A percentile compares a stretch with the other conserved stretches of the same genome.
phyloP scores from a whole-genome alignment of 2,888 invertebrate species.

The Tillus elongatus region DNA sequence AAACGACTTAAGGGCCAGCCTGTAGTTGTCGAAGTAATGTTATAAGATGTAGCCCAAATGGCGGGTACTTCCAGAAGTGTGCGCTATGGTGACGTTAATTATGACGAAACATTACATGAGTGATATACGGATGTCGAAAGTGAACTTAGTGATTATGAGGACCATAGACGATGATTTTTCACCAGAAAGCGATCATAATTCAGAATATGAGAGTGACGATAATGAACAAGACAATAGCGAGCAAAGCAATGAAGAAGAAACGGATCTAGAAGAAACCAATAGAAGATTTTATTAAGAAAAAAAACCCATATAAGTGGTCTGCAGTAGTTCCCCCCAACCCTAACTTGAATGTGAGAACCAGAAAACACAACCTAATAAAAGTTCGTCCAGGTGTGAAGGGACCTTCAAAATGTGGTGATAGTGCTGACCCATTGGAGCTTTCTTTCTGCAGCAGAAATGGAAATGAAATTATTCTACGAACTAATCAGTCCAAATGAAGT shows the following conservation, averaged over 20 bases:
- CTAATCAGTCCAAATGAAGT: no score
- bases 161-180: slow-evolving; percentile 2
- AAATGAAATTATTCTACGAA: no score
- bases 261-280: slow-evolving; percentile 1
- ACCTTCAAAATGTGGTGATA: no score
- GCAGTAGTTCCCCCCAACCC: neutral
- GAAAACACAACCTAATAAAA: no score
- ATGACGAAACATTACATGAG: neutral
- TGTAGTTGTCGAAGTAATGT: no score
- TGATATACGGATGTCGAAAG: slow-evolving; percentile 1
- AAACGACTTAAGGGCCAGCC: no score
- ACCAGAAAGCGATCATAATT: neutral
- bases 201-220: slow-evolving; percentile 2
- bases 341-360: neutral
- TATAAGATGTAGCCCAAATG: no score
- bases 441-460: no score
- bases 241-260: slow-evolving; percentile 3
- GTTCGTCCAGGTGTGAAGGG: no score
- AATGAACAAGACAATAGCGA: slow-evolving; percentile 4
- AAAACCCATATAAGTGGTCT: slow-evolving; percentile 3
- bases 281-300: no score
- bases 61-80: slow-evolving; percentile 3
- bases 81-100: slow-evolving; percentile 1
- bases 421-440: no score
- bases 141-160: slow-evolving; percentile 4